Conservation (phyloP, 2,888 invertebrate species). For the Mystacides longicornis region DNA sequence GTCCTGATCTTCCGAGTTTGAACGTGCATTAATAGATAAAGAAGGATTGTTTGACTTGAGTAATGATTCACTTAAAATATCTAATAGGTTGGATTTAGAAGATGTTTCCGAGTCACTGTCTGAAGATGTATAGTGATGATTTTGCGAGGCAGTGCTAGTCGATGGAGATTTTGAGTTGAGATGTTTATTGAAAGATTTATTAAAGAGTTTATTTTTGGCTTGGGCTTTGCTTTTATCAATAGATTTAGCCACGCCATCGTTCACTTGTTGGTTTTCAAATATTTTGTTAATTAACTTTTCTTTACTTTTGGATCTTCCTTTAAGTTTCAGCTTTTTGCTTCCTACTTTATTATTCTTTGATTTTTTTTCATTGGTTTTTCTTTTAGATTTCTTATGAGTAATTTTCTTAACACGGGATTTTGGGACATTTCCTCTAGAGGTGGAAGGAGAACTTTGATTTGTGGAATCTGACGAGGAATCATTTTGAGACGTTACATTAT, state of each 20-base stretch:
- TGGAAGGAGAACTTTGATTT: constrained; percentile 4
- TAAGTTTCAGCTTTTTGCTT: constrained; percentile 17
- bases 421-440: neutral
- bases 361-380: constrained; percentile 7
- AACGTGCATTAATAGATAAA: constrained; percentile 12
- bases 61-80: constrained; percentile 15
- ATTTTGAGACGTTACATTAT: neutral
- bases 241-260: constrained; percentile 6
- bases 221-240: constrained; percentile 14
- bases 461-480: neutral
- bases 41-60: constrained; percentile 15
- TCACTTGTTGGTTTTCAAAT: constrained; percentile 11
- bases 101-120: neutral
- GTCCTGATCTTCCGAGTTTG: neutral
- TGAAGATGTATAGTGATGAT: neutral
- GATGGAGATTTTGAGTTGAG: constrained; percentile 3
- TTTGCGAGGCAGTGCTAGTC: constrained; percentile 3
- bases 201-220: constrained; percentile 14
- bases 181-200: constrained; percentile 3
- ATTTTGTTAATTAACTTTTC: constrained; percentile 12
- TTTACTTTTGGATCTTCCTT: constrained; percentile 18
- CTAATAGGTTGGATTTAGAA: constrained; percentile 10
- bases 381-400: constrained; percentile 15
- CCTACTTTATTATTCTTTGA: neutral
- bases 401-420: constrained; percentile 14